phyloP scores from a whole-genome alignment of 2,113 vertebrate species.

The Cheilinus undulatus region DNA sequence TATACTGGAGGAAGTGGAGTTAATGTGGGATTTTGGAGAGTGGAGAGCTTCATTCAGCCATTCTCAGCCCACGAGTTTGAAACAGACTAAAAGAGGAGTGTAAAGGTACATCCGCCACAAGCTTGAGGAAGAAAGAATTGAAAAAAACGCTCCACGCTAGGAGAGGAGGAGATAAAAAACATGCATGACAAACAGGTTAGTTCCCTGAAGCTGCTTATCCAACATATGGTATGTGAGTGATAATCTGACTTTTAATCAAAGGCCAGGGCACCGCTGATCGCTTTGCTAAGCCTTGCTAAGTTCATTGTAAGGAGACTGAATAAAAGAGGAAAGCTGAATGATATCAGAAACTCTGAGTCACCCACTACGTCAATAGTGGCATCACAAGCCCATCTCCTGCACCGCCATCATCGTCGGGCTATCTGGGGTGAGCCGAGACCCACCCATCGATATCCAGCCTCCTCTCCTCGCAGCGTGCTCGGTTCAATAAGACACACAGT shows the following conservation, averaged over 20 bases:
- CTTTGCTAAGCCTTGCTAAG: conserved; percentile 44
- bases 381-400: conserved; percentile 24
- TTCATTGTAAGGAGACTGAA: conserved; percentile 42
- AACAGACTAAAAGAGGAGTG: conserved; percentile 58
- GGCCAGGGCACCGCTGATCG: conserved; percentile 31
- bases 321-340: conserved; percentile 37
- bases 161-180: conserved; percentile 19
- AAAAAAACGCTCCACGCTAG: conserved; percentile 37
- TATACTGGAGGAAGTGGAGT: conserved; percentile 58
- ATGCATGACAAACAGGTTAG: neutral
- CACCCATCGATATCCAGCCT: conserved; percentile 38
- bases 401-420: conserved; percentile 16
- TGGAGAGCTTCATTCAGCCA: conserved; percentile 45
- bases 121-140: conserved; percentile 10
- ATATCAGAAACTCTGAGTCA: conserved; percentile 56
- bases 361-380: conserved; percentile 40
- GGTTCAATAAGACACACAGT: conserved; percentile 47
- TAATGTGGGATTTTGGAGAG: conserved; percentile 58
- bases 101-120: conserved; percentile 54
- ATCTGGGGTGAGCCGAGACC: conserved; percentile 32
- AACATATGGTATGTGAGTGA: conserved; percentile 40
- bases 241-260: conserved; percentile 78
- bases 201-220: conserved; percentile 57
- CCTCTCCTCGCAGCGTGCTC: conserved; percentile 12
- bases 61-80: conserved; percentile 60